phyloP scores from a whole-genome alignment of 2,113 vertebrate genomes.

The Prietella phreatophila region DNA sequence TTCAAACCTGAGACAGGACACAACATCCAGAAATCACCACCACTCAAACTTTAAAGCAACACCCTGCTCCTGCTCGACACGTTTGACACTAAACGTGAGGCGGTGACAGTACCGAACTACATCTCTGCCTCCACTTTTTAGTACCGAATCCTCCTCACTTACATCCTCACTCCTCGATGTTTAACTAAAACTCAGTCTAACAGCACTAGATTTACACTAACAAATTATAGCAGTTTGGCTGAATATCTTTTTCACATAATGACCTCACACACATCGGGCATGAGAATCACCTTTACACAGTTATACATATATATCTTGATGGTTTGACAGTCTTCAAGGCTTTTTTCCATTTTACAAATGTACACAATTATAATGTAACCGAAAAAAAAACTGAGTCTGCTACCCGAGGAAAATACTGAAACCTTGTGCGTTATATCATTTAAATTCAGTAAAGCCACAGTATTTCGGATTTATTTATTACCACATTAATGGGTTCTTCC shows the following conservation, averaged over 20 bases:
- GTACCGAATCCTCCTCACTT: not conserved
- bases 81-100: not conserved
- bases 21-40: constrained; percentile 53
- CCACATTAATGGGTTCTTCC: not conserved
- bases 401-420: too few species aligned
- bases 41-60: not conserved
- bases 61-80: not conserved
- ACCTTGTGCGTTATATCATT: too few species aligned
- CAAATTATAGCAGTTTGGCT: not conserved
- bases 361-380: too few species aligned
- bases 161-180: not conserved
- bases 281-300: not conserved
- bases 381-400: too few species aligned
- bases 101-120: not conserved
- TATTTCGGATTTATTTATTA: not conserved
- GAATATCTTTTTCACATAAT: not conserved
- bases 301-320: too few species aligned
- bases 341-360: too few species aligned
- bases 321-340: too few species aligned
- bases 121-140: not conserved
- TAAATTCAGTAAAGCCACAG: too few species aligned
- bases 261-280: not conserved
- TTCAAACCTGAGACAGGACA: constrained; percentile 81
- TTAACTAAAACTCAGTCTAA: not conserved
- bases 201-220: not conserved